These are phyloP conservation scores for Apamea anceps DNA, from an alignment of 2,888 invertebrate species.

Conservation along the genomic window DNA sequence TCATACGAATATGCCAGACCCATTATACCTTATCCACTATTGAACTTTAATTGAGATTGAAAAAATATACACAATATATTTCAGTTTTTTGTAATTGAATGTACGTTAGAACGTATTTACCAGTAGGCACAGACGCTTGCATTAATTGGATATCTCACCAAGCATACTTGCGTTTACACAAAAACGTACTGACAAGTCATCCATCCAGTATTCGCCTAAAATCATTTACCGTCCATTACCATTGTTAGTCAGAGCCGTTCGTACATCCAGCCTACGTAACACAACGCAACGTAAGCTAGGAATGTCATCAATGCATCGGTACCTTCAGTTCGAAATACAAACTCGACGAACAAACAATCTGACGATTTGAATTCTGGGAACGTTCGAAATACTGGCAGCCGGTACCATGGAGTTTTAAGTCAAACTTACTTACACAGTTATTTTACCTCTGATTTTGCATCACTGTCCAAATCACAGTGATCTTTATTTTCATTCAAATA, in stretches of 20 bases:
- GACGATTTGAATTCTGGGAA: conserved; percentile 48
- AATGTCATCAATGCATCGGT: conserved; percentile 48
- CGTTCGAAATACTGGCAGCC: conserved; percentile 45
- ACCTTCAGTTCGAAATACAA: conserved; percentile 51
- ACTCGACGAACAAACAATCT: conserved; percentile 48
- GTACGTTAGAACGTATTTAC: background rate
- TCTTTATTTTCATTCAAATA: background rate
- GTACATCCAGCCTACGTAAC: conserved; percentile 8
- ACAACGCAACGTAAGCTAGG: conserved; percentile 50
- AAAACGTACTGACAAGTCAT: background rate
- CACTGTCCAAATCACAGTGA: background rate
- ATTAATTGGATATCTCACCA: background rate
- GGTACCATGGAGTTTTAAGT: conserved; percentile 30
- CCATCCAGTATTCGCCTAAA: background rate
- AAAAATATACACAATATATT: background rate
- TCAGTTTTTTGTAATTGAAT: too few relatives aligned
- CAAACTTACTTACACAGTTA: background rate
- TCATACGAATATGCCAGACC: background rate
- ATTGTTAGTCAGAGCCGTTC: background rate
- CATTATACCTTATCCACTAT: background rate
- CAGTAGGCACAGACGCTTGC: background rate
- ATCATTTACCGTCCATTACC: background rate
- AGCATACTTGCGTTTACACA: background rate
- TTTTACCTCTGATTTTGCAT: background rate
- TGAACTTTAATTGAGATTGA: background rate